Evolutionary conservation across 2,113 vertebrate species (phyloP).

Genomic region (mouse (Mus musculus)): DNA sequence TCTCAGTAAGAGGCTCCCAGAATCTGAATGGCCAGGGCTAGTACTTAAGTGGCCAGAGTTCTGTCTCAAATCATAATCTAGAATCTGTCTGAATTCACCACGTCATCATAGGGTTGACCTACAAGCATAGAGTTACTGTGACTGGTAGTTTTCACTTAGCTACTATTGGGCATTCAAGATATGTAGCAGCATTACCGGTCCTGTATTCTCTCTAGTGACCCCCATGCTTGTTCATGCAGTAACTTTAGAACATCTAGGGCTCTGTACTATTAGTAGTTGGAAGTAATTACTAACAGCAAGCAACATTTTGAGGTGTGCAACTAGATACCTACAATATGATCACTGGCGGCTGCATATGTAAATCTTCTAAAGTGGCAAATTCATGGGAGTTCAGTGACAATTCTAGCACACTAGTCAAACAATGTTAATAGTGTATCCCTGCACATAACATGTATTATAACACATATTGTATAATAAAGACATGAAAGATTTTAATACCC

Average conservation of each 20-base stretch:
- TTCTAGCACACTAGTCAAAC: slow-evolving; percentile 51
- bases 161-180: neutral
- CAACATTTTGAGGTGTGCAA: neutral
- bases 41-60: neutral
- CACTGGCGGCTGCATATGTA: slow-evolving; percentile 41
- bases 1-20: neutral
- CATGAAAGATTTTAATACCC: neutral
- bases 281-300: neutral
- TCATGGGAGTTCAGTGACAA: slow-evolving; percentile 8
- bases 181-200: neutral
- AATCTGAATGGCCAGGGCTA: neutral
- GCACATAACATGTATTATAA: neutral
- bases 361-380: slow-evolving; percentile 27
- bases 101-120: neutral
- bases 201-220: neutral
- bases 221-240: neutral
- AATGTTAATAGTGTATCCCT: neutral
- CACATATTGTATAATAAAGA: slow-evolving; percentile 16
- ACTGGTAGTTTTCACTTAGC: neutral
- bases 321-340: slow-evolving; percentile 7
- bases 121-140: neutral
- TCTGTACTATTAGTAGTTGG: neutral
- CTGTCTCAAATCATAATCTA: neutral
- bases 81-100: neutral
- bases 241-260: neutral